Evolutionary conservation across 2,113 vertebrate genomes (phyloP), one percentile per base, ranked within the genome.

Genomic region (Myiozetetes cayanensis): DNA sequence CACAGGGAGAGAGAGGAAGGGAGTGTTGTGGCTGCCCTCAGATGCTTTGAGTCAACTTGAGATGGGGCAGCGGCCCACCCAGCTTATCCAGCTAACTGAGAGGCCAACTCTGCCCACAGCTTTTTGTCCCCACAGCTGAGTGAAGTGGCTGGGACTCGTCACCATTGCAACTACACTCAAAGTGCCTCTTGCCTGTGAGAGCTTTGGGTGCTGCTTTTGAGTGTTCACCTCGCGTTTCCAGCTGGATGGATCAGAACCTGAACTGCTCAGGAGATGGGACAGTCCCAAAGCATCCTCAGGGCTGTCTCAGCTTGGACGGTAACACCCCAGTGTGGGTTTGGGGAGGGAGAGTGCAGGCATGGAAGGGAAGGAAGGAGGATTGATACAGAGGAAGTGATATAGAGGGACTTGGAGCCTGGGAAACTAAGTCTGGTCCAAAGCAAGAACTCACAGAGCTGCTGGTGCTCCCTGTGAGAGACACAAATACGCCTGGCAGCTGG

Each of bases 191-290:
- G 44, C 46, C 19, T 46, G 0, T 8, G 41, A 35, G 53, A 89
- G 63, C 25, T 62, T 30, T 73, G 27, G 46, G 72, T 43, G 44
- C 61, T 47, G 31, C 50, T 75, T 90, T 63, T 43, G 39, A 43
- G 21, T 1, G 10, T 35, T 79, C 30, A 7, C 43, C 35, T 90
- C 43, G 16, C 0, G 0, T 68, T 85, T 76, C 63, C 30, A 85
- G 62, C 21, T 91, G 84, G 56, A 55, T 37, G 33, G 47, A 67
- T 71, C 0, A 0, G 33, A 81, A 19, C 25, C 10, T 0, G 2
- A 81, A 61, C 46, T 78, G 44, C 70, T 67, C 22, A 28, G 33
- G 55, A 86, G 50, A 25, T 23, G 24, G 55, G 37, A 73, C 10
- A 18, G 63, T 47, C 9, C 62, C 61, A 56, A 73, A 50, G n/a